Evolutionary conservation across 2,113 vertebrate species (phyloP), one percentile per base, ranked within the genome.

Genomic region (Gorsachius goisagi): DNA sequence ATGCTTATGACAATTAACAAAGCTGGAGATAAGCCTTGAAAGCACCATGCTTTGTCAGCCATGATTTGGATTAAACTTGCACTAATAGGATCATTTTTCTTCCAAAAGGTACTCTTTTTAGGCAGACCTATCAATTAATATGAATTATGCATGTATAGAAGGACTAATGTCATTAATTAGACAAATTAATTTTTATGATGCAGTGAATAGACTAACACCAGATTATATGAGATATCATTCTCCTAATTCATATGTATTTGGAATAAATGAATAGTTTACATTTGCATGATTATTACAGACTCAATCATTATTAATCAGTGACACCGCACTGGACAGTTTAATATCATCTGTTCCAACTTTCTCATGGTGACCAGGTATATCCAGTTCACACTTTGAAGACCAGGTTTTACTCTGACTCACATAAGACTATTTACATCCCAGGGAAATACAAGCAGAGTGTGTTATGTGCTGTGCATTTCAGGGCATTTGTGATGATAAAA

Each of bases 111-210:
- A 98, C 98, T 98, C 98, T 98, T 99, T 98, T 98, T 98, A 98
- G 98, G 98, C 97, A 98, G 98, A 97, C 95, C 98, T 99, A 99
- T 99, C 99, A 99, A 99, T 99, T 99, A 99, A 99, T 99, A 99
- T 99, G 99, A 99, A 99, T 99, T 99, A 99, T 99, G 98, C 98
- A 99, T 98, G 98, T 98, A 98, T 98, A 98, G 98, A 99, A 99
- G 98, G 98, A 99, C 98, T 99, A 98, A 99, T 99, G 98, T 98
- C 99, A 99, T 99, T 99, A 99, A 99, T 99, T 99, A 98, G 98
- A 99, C 98, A 99, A 99, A 99, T 99, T 99, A 99, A 99, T 99
- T 99, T 98, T 98, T 98, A 98, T 98, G 98, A 98, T 97, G 97
- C 98, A 98, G 98, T 97, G 98, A 98, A 97, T 98, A 98, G 98